Conservation (phyloP, 2,797 vertebrate species). For the Protosalanx chinensis region DNA sequence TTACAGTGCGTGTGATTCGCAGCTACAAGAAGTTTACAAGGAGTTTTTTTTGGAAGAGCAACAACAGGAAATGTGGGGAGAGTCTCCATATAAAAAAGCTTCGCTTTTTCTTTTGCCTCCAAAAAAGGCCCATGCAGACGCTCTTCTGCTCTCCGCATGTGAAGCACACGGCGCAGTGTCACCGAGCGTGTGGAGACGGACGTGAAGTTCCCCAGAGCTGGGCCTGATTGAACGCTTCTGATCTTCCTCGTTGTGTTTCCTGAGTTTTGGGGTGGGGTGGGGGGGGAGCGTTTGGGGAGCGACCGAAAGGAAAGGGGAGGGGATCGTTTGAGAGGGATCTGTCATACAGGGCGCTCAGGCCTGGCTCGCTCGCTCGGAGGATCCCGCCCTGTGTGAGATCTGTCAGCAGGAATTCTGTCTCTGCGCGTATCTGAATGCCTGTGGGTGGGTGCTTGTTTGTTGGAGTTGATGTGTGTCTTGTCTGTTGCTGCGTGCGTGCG, state of each 20-base stretch:
- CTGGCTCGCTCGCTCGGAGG: constrained; percentile 46
- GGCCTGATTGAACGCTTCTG: constrained; percentile 75
- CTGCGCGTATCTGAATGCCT: constrained; percentile 22
- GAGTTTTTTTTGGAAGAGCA: constrained; percentile 36
- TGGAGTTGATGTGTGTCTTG: constrained; percentile 3
- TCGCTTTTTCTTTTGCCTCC: constrained; percentile 38
- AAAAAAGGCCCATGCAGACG: constrained; percentile 61
- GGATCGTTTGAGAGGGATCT: constrained; percentile 49
- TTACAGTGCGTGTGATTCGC: constrained; percentile 15
- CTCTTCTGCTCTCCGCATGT: constrained; percentile 68
- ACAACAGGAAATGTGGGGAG: constrained; percentile 35
- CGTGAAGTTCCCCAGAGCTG: constrained; percentile 70
- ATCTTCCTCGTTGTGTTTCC: constrained; percentile 69
- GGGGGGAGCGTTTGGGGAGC: constrained; percentile 43
- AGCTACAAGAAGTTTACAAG: constrained; percentile 41
- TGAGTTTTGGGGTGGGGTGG: constrained; percentile 39
- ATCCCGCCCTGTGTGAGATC: constrained; percentile 48
- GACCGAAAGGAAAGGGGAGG: constrained; percentile 50
- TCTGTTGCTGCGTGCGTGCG: constrained; percentile 3
- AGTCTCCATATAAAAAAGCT: background rate
- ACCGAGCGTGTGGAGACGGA: constrained; percentile 68
- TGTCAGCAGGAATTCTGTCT: constrained; percentile 55
- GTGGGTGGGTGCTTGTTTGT: constrained; percentile 13
- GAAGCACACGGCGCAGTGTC: constrained; percentile 49
- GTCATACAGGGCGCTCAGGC: constrained; percentile 52